Evolutionary conservation across 2,797 vertebrate species (phyloP).

Genomic region (Lindbergichthys nudifrons): DNA sequence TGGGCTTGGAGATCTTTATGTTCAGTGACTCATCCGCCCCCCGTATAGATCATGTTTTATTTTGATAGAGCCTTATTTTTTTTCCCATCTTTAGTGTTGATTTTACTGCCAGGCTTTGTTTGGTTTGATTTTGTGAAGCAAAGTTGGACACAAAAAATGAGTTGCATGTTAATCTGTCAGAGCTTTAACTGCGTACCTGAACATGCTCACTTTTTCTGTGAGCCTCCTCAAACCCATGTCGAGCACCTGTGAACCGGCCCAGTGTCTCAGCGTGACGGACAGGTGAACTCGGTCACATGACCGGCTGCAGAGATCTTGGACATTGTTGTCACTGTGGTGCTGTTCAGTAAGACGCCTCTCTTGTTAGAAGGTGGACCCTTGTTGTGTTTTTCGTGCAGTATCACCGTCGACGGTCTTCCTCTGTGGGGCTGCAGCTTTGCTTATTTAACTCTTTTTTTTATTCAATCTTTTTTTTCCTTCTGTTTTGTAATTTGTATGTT

Average conservation of each 20-base stretch:
- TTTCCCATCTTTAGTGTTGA: conserved; percentile 13
- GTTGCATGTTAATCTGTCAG: conserved; percentile 19
- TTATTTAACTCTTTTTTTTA: conserved; percentile 49
- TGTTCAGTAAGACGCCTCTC: conserved; percentile 12
- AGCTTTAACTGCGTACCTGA: conserved; percentile 17
- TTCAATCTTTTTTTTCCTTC: conserved; percentile 3
- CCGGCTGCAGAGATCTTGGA: conserved; percentile 1
- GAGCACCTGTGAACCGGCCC: conserved; percentile 1
- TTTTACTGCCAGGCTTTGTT: conserved; percentile 54
- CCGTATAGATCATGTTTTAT: conserved; percentile 16
- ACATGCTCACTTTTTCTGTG: background rate
- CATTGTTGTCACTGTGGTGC: conserved; percentile 26
- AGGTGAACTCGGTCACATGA: background rate
- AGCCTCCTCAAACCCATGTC: conserved; percentile 6
- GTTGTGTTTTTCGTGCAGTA: conserved; percentile 18
- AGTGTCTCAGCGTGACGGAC: conserved; percentile 11
- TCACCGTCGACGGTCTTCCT: conserved; percentile 48
- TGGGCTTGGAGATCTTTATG: background rate
- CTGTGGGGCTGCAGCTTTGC: conserved; percentile 51
- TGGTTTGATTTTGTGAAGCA: conserved; percentile 37
- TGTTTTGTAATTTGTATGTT: conserved; percentile 60
- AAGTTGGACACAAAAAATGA: background rate
- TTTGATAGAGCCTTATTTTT: background rate
- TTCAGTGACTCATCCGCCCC: conserved; percentile 6
- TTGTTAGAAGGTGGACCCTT: background rate